phyloP scores from a whole-genome alignment of 2,797 vertebrate species.

The Hirundo rustica region DNA sequence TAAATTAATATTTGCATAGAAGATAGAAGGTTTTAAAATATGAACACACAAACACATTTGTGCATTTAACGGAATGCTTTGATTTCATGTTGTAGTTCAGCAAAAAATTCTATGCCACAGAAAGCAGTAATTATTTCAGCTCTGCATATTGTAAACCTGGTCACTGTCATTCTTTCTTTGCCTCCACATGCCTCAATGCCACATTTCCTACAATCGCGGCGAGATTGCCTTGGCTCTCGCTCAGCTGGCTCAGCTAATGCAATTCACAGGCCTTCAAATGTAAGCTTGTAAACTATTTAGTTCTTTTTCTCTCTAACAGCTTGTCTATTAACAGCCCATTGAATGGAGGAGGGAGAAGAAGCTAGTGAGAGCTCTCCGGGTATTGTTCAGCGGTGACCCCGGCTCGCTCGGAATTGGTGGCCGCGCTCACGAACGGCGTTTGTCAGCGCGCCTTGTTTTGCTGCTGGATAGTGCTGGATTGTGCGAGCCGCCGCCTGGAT shows the following conservation, averaged over 20 bases:
- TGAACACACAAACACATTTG: background rate
- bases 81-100: background rate
- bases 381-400: constrained; percentile 56
- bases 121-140: constrained; percentile 41
- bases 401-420: background rate
- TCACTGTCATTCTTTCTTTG: constrained; percentile 64
- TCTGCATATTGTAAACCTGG: constrained; percentile 55
- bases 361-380: constrained; percentile 54
- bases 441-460: constrained; percentile 50
- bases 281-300: constrained; percentile 67
- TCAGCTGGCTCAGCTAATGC: constrained; percentile 65
- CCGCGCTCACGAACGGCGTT: constrained; percentile 7
- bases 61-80: background rate
- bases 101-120: constrained; percentile 14
- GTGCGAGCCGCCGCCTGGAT: constrained; percentile 1
- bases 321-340: constrained; percentile 70
- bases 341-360: constrained; percentile 58
- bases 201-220: constrained; percentile 47
- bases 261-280: constrained; percentile 67
- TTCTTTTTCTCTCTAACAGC: constrained; percentile 64
- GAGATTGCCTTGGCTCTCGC: constrained; percentile 67
- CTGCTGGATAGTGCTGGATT: constrained; percentile 45
- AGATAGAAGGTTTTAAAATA: background rate
- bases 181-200: constrained; percentile 65
- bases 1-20: background rate